phyloP scores from a whole-genome alignment of 2,113 vertebrate species.

The Actinemys pallida region DNA sequence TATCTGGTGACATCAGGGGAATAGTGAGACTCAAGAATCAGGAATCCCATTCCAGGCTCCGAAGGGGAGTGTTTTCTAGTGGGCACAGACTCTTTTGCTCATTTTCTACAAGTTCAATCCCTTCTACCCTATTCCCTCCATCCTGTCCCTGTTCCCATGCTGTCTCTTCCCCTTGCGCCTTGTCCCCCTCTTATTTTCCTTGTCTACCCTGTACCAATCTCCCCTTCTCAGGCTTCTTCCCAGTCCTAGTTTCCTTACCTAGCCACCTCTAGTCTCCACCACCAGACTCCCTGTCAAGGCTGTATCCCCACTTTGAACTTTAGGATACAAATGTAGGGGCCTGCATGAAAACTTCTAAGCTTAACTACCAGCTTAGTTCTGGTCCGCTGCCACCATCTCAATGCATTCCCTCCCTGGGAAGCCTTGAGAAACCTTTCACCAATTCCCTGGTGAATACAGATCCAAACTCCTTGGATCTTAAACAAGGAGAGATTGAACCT shows the following conservation, averaged over 20 bases:
- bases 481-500: too few species aligned
- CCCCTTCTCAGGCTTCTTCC: neutral
- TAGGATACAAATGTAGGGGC: too few species aligned
- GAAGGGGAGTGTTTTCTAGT: too few species aligned
- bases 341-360: too few species aligned
- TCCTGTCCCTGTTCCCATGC: neutral
- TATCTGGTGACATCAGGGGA: neutral
- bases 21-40: neutral
- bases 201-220: neutral
- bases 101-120: neutral
- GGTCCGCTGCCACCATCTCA: too few species aligned
- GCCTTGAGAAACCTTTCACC: too few species aligned
- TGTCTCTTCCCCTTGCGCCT: neutral
- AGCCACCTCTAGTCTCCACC: too few species aligned
- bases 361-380: too few species aligned
- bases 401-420: too few species aligned
- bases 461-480: too few species aligned
- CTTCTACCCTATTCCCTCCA: neutral
- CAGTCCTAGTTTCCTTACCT: neutral
- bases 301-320: too few species aligned
- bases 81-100: neutral
- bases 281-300: neutral
- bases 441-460: too few species aligned
- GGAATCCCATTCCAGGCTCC: neutral
- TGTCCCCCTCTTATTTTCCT: neutral